Conservation (phyloP, 1,140 invertebrate genomes). For the Chrysopa pallens region DNA sequence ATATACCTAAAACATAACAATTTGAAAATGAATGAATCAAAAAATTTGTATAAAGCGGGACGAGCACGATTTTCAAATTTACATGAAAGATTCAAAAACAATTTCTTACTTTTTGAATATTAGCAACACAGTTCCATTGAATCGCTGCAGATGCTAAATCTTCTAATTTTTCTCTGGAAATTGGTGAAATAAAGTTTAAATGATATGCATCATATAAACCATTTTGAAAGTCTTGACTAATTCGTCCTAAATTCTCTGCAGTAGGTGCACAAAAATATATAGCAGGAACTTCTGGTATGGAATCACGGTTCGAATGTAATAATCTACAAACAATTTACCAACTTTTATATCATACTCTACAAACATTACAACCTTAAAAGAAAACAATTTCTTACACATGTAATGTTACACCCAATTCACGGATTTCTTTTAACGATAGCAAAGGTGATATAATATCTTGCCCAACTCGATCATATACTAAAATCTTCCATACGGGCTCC, state of each 20-base stretch:
- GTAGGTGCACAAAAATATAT: slow-evolving; percentile 97
- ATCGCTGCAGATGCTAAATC: slow-evolving; percentile 85
- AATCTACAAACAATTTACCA: slow-evolving; percentile 36
- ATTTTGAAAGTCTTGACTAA: slow-evolving; percentile 82
- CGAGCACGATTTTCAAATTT: no score
- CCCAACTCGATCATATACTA: slow-evolving; percentile 89
- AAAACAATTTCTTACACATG: slow-evolving; percentile 60
- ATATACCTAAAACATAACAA: slow-evolving; percentile 39
- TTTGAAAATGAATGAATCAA: no score
- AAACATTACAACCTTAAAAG: background rate
- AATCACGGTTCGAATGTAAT: slow-evolving; percentile 84
- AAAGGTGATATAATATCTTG: slow-evolving; percentile 98
- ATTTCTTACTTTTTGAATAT: slow-evolving; percentile 66
- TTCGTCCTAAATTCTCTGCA: slow-evolving; percentile 89
- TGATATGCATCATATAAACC: slow-evolving; percentile 91
- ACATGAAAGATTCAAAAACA: no score
- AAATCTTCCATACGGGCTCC: slow-evolving; percentile 87
- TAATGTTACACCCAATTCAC: slow-evolving; percentile 91
- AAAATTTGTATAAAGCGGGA: no score
- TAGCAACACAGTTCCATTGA: slow-evolving; percentile 68
- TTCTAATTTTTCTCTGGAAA: slow-evolving; percentile 86
- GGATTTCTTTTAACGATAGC: slow-evolving; percentile 85
- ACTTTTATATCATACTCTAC: background rate
- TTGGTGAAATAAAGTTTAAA: slow-evolving; percentile 94
- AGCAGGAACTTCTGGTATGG: slow-evolving; percentile 94